A percentile compares a stretch with the other conserved stretches of the same genome.
Conservation (phyloP, 2,888 invertebrate genomes). For the Byasa hedistus region DNA sequence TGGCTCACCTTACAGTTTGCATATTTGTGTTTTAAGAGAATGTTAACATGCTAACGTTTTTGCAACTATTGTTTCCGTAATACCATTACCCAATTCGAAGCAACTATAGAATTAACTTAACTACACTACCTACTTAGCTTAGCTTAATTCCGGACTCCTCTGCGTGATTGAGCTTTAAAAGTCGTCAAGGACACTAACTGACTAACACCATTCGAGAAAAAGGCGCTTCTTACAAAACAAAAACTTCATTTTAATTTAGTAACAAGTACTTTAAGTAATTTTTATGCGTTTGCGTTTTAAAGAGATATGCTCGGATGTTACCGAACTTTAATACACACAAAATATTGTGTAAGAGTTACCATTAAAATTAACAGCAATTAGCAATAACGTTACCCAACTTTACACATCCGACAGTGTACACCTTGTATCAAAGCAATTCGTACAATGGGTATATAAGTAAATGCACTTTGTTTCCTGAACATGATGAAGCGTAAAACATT, state of each 20-base stretch:
- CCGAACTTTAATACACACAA: constrained; percentile 22
- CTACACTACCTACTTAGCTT: too few species aligned
- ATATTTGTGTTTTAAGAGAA: background rate
- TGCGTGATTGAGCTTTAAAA: too few species aligned
- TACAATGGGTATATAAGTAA: constrained; percentile 9
- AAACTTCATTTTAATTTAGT: too few species aligned
- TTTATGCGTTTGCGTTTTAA: too few species aligned
- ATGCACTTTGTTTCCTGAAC: constrained; percentile 22
- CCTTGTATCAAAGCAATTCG: constrained; percentile 17
- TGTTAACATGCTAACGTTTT: background rate
- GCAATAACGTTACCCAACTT: constrained; percentile 52
- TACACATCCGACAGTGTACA: constrained; percentile 40
- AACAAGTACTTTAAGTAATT: too few species aligned
- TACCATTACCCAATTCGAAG: background rate
- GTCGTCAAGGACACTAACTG: too few species aligned
- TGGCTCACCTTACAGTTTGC: background rate
- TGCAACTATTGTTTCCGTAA: background rate
- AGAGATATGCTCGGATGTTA: too few species aligned
- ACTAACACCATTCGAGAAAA: too few species aligned
- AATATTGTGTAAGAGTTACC: constrained; percentile 29
- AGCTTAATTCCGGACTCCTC: too few species aligned
- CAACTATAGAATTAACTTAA: background rate
- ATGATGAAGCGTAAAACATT: constrained; percentile 15
- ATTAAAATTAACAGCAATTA: constrained; percentile 42
- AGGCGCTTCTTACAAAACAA: too few species aligned